Conservation (phyloP, 2,113 vertebrate species). For the Synodontis membranacea region DNA sequence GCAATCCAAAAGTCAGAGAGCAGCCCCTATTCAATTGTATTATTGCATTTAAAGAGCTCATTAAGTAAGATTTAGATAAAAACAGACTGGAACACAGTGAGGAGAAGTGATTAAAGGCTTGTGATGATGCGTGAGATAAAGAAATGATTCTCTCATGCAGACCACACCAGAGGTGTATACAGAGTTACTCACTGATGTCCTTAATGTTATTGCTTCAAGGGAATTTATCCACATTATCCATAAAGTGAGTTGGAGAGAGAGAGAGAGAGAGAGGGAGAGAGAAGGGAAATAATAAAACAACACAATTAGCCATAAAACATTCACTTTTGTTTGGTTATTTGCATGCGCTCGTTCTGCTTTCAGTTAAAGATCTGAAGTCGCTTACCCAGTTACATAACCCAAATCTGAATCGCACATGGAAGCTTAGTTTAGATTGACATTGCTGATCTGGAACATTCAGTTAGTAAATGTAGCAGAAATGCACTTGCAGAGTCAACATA, state of each 20-base stretch:
- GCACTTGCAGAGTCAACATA: conserved; percentile 19
- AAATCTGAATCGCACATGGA: conserved; percentile 34
- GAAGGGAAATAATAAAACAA: background rate
- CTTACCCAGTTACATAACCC: conserved; percentile 25
- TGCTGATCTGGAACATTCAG: conserved; percentile 45
- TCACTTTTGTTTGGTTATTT: conserved; percentile 17
- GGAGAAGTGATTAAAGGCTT: background rate
- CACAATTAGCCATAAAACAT: background rate
- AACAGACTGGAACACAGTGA: background rate
- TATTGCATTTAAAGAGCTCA: background rate
- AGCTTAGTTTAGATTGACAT: conserved; percentile 32
- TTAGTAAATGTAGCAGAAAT: conserved; percentile 31
- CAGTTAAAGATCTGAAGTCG: conserved; percentile 36
- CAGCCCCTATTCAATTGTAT: background rate
- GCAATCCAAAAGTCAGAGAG: background rate
- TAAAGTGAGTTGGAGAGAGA: background rate
- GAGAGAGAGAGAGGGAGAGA: background rate
- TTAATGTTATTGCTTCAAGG: background rate
- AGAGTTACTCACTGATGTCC: background rate
- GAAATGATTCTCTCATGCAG: background rate
- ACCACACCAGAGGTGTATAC: background rate
- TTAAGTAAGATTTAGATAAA: background rate
- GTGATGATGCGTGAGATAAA: background rate
- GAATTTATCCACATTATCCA: background rate
- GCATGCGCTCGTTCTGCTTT: conserved; percentile 32